Percentiles rank a stretch among this genome's conserved stretches.
Evolutionary conservation across 2,113 vertebrate genomes (phyloP).

Genomic region (Microtus oregoni): DNA sequence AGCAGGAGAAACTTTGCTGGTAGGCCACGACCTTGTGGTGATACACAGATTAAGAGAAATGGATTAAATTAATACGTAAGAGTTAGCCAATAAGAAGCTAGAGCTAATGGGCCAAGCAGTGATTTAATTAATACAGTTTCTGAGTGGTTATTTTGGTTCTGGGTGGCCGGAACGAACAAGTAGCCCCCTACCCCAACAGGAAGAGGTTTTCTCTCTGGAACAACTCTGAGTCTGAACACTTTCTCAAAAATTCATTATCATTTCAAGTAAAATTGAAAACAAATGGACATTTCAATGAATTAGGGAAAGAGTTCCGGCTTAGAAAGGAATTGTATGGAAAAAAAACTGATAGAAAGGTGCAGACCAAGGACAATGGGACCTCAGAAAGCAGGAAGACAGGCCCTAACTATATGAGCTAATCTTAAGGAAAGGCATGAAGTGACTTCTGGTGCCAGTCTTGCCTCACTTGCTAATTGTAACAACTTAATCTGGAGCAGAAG

Average conservation of each 20-base stretch:
- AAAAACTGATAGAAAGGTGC: neutral
- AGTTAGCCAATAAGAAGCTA: too few relatives aligned
- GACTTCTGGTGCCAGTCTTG: conserved; percentile 5
- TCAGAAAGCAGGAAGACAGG: conserved; percentile 10
- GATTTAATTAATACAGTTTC: too few relatives aligned
- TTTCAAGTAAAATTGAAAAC: neutral
- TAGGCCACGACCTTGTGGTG: too few relatives aligned
- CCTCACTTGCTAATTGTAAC: conserved; percentile 17
- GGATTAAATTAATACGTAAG: too few relatives aligned
- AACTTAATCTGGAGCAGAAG: neutral
- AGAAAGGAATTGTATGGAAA: neutral
- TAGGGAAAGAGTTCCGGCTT: neutral
- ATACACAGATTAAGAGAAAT: too few relatives aligned
- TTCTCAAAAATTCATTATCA: neutral
- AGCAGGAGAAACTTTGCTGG: too few relatives aligned
- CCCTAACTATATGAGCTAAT: conserved; percentile 12
- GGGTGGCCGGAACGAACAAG: too few relatives aligned
- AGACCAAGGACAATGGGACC: conserved; percentile 23
- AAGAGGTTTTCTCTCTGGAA: neutral
- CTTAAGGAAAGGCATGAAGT: neutral
- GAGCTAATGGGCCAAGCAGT: too few relatives aligned
- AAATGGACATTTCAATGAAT: conserved; percentile 20
- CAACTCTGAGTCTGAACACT: conserved; percentile 28
- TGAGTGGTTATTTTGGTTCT: too few relatives aligned
- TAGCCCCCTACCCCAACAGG: too few relatives aligned